Base-by-base conservation (phyloP, 2,113 vertebrate species). In the Mellivora capensis region DNA sequence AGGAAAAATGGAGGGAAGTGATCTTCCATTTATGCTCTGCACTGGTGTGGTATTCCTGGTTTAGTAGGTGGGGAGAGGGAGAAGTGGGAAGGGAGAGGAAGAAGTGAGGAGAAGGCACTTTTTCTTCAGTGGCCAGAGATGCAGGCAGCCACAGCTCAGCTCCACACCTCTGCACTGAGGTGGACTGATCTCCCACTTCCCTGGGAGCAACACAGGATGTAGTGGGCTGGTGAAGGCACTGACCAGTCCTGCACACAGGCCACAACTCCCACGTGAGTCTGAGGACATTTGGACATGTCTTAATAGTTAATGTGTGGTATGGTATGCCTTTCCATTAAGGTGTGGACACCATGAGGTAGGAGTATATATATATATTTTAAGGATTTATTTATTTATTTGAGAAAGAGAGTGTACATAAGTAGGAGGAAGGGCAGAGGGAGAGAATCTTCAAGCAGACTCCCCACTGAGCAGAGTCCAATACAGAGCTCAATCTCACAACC, bases 171-270 rank as follows among this genome's bases (percentile, higher is more conserved):
- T 1, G 8, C 0, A 5, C 47, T 52, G 18, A 15, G 64, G 52
- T 20, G 42, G 37, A 62, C 61, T 31, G 6, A 18, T 17, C 87
- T 9, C 54, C 87, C 37, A 3, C 10, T 20, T 4, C 42, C 31
- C 34, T 3, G 37, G 8, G 57, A 57, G 18, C 15, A 64, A 54
- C 59, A 86, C 96, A 89, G 97, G 96, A 86, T 93, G 87, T 89
- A n/a, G 95, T 18, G 84, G 57, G 17, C 44, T 83, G 34, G 27
- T 10, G 14, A 42, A 61, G 69, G 6, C 6, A 9, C 13, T 34
- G 9, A 10, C 61, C 10, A 1, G 77, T 62, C 37, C 37, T 44
- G 42, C 93, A 31, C 37, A 1, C 7, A 62, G 21, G 49, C 64
- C 72, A 61, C 81, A 39, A 14, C 27, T 39, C 27, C 7, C 0